These are phyloP conservation scores for Diplazon laetatorius DNA, from an alignment of 2,888 invertebrate genomes.

Conservation along the genomic window DNA sequence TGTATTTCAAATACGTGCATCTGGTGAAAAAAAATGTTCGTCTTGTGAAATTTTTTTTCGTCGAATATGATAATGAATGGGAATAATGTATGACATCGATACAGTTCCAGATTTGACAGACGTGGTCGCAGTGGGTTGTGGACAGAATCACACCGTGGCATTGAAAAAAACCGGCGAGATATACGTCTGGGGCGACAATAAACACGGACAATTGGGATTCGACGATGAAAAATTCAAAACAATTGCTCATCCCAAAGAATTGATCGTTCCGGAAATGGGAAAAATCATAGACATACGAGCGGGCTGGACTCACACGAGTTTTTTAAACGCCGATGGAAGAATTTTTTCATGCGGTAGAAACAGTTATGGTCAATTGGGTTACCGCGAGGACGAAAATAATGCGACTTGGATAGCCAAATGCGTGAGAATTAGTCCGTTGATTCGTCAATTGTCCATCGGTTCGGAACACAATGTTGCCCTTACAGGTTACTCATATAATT, in stretches of 20 bases:
- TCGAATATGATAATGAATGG: not conserved
- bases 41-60: constrained; percentile 32
- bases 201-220: constrained; percentile 90
- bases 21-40: no score
- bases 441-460: constrained; percentile 87
- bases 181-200: constrained; percentile 93
- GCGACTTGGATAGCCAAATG: constrained; percentile 62
- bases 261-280: constrained; percentile 84
- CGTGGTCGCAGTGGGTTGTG: constrained; percentile 88
- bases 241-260: constrained; percentile 82
- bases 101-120: constrained; percentile 84
- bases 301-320: constrained; percentile 92
- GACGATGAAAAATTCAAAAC: constrained; percentile 82
- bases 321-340: constrained; percentile 85
- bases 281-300: constrained; percentile 83
- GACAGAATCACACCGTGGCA: constrained; percentile 91
- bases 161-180: constrained; percentile 85
- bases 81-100: no score
- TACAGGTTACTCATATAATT: constrained; percentile 72
- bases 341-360: constrained; percentile 92
- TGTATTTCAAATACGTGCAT: no score
- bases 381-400: constrained; percentile 76
- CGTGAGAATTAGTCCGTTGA: constrained; percentile 79
- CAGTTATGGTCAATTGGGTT: constrained; percentile 90
- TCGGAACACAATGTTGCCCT: constrained; percentile 92